Percentiles rank a stretch among this genome's conserved stretches.
phyloP scores from a whole-genome alignment of 2,888 invertebrate species.

The Lasioglossum malachurum region DNA sequence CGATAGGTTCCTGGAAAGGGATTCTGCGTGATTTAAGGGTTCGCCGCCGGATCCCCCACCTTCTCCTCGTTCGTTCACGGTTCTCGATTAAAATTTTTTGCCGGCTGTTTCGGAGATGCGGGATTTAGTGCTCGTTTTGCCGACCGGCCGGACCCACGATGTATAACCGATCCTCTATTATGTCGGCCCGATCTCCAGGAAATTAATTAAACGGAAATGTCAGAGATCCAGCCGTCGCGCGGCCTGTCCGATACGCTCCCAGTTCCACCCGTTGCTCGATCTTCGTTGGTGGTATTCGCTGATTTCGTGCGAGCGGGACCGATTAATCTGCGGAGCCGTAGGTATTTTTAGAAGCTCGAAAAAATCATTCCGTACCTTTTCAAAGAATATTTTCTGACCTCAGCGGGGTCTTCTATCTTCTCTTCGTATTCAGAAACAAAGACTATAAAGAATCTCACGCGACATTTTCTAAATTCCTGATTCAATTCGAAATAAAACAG shows the following conservation, averaged over 20 bases:
- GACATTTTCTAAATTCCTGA: background rate
- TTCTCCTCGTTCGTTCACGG: slow-evolving; percentile 11
- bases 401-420: too few relatives aligned
- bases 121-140: slow-evolving; percentile 20
- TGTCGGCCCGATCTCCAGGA: background rate
- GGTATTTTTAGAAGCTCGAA: background rate
- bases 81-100: slow-evolving; percentile 58
- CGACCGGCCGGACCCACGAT: background rate
- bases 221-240: background rate
- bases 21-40: slow-evolving; percentile 62
- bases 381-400: background rate
- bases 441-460: background rate
- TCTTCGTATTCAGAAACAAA: too few relatives aligned
- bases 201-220: slow-evolving; percentile 25
- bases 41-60: slow-evolving; percentile 4
- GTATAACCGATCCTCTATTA: slow-evolving; percentile 13
- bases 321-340: background rate
- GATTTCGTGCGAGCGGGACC: background rate
- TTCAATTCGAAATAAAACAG: background rate
- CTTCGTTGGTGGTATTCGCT: slow-evolving; percentile 10
- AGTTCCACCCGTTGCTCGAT: background rate
- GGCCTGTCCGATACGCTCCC: background rate
- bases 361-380: background rate
- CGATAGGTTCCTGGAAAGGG: slow-evolving; percentile 69
- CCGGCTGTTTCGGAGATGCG: slow-evolving; percentile 15